Evolutionary conservation across 2,797 vertebrate species (phyloP).

Genomic region (Sebastes cheni): DNA sequence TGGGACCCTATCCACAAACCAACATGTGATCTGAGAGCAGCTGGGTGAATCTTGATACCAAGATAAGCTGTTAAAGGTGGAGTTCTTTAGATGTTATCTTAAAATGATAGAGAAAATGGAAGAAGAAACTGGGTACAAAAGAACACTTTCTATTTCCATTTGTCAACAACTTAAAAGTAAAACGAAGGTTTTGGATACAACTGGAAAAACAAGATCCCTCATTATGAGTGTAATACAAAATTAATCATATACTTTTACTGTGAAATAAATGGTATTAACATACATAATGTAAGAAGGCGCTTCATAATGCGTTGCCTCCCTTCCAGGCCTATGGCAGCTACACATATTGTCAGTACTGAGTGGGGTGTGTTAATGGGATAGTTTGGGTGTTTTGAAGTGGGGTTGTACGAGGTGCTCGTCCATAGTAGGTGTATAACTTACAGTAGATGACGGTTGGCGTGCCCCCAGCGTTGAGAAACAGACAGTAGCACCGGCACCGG

Average conservation of each 20-base stretch:
- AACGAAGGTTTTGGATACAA: not conserved
- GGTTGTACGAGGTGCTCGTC: no score
- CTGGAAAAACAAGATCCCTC: not conserved
- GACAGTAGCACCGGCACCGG: accelerated
- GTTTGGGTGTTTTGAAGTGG: no score
- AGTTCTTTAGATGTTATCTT: not conserved
- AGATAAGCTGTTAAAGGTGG: not conserved
- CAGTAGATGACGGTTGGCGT: no score
- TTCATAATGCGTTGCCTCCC: not conserved
- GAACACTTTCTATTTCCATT: not conserved
- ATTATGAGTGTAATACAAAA: not conserved
- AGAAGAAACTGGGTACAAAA: not conserved
- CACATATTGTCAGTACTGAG: not conserved
- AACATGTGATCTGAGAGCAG: conserved; percentile 1
- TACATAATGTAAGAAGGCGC: not conserved
- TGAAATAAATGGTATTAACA: conserved; percentile 12
- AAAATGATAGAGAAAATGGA: not conserved
- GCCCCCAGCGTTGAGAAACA: no score
- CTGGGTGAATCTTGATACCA: not conserved
- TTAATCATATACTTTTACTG: not conserved
- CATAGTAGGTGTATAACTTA: no score
- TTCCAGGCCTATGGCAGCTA: not conserved
- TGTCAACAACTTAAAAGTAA: not conserved
- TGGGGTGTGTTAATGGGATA: not conserved
- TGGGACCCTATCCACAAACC: not conserved